A percentile compares a stretch with the other conserved stretches of the same genome.
phyloP scores from a whole-genome alignment of 2,797 vertebrate genomes.

The Gephyroberyx darwinii region DNA sequence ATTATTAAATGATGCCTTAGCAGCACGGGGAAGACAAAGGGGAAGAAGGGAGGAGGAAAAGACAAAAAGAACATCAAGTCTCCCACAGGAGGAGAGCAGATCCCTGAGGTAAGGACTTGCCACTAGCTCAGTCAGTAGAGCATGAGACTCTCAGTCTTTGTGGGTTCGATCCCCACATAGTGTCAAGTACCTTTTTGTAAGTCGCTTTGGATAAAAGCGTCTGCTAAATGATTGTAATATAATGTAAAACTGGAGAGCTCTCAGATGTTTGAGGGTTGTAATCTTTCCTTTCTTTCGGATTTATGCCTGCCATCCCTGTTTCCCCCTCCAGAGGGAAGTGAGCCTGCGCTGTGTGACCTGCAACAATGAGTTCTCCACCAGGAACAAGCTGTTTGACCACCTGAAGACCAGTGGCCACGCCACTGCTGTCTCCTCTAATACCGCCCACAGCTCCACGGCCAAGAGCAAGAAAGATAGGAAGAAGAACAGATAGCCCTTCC shows the following conservation, averaged over 20 bases:
- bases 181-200: too few species aligned
- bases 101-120: slow-evolving; percentile 74
- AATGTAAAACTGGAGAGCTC: background rate
- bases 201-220: too few species aligned
- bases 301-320: background rate
- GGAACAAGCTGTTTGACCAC: slow-evolving; percentile 97
- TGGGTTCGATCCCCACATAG: too few species aligned
- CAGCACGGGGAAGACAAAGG: slow-evolving; percentile 85
- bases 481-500: slow-evolving; percentile 86
- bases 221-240: too few species aligned
- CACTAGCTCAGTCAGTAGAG: too few species aligned
- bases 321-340: slow-evolving; percentile 77
- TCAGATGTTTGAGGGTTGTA: too few species aligned
- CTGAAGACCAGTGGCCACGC: slow-evolving; percentile 92
- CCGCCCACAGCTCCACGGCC: slow-evolving; percentile 50
- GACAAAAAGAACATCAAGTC: slow-evolving; percentile 83
- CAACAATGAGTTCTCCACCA: slow-evolving; percentile 86
- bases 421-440: slow-evolving; percentile 73
- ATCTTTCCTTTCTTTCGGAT: too few species aligned
- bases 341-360: slow-evolving; percentile 88
- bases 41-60: slow-evolving; percentile 87
- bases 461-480: slow-evolving; percentile 90
- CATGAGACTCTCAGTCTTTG: too few species aligned
- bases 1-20: slow-evolving; percentile 21
- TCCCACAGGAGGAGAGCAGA: slow-evolving; percentile 69